Percentiles rank a stretch among this genome's conserved stretches.
Evolutionary conservation across 2,113 vertebrate genomes (phyloP).

Genomic region (Lutjanus erythropterus): DNA sequence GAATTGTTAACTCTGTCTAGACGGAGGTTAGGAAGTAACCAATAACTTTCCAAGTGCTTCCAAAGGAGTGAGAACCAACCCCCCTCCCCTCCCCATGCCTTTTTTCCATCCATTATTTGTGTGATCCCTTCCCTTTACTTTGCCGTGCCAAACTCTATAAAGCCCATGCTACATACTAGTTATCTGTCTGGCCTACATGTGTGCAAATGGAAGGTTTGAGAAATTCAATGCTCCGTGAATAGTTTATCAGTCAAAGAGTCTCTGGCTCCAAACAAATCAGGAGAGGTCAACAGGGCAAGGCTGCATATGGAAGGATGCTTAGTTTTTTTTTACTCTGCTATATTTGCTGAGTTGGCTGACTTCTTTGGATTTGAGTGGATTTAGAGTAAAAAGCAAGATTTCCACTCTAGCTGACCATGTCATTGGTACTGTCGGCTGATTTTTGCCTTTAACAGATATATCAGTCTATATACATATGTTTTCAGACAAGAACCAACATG

Average conservation of each 20-base stretch:
- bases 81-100: not conserved
- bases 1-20: conserved; percentile 67
- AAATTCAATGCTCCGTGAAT: conserved; percentile 36
- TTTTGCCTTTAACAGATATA: no score
- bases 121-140: conserved; percentile 15
- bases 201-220: conserved; percentile 9
- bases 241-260: conserved; percentile 37
- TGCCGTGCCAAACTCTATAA: conserved; percentile 32
- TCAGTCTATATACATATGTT: no score
- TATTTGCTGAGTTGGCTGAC: not conserved
- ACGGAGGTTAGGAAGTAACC: conserved; percentile 65
- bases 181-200: conserved; percentile 31
- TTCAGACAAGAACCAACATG: no score
- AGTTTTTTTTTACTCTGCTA: not conserved
- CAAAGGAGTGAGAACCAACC: conserved; percentile 9
- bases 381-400: not conserved
- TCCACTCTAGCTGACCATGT: not conserved
- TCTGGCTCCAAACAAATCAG: conserved; percentile 43
- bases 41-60: conserved; percentile 42
- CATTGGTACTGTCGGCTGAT: no score
- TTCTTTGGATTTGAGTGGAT: conserved; percentile 6
- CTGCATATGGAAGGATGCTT: conserved; percentile 1
- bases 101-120: conserved; percentile 47
- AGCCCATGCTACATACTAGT: conserved; percentile 2
- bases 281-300: conserved; percentile 21